These are phyloP conservation scores for Gopherus evgoodei DNA, from an alignment of 2,113 vertebrate species.

Conservation along the genomic window DNA sequence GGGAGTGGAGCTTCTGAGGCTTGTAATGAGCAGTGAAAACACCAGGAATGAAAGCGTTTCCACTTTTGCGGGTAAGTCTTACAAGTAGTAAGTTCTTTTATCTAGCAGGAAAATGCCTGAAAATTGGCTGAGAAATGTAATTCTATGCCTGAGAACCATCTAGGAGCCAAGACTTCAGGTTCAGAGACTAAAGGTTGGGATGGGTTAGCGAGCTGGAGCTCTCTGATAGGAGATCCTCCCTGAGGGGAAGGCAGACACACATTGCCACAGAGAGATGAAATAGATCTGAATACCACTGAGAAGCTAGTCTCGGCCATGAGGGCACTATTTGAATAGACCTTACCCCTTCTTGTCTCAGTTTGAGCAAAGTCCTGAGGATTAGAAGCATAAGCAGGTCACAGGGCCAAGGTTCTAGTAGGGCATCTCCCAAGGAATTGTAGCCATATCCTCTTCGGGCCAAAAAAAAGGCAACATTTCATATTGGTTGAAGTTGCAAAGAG, in stretches of 20 bases:
- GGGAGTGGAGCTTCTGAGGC: background rate
- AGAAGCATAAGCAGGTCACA: too few species aligned
- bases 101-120: background rate
- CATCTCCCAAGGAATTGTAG: too few species aligned
- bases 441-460: too few species aligned
- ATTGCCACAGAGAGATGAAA: background rate
- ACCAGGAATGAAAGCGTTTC: background rate
- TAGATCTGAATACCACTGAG: background rate
- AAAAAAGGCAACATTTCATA: too few species aligned
- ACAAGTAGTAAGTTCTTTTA: background rate
- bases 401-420: too few species aligned
- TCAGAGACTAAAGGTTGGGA: background rate
- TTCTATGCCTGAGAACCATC: background rate
- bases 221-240: background rate
- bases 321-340: too few species aligned
- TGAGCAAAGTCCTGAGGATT: too few species aligned
- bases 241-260: background rate
- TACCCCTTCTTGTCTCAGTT: too few species aligned
- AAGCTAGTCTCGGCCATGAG: background rate
- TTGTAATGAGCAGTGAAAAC: background rate
- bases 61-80: background rate
- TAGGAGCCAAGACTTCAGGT: background rate
- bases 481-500: too few species aligned
- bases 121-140: background rate
- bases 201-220: background rate